Conservation (phyloP, 2,113 vertebrate species). For the Melanerpes formicivorus region DNA sequence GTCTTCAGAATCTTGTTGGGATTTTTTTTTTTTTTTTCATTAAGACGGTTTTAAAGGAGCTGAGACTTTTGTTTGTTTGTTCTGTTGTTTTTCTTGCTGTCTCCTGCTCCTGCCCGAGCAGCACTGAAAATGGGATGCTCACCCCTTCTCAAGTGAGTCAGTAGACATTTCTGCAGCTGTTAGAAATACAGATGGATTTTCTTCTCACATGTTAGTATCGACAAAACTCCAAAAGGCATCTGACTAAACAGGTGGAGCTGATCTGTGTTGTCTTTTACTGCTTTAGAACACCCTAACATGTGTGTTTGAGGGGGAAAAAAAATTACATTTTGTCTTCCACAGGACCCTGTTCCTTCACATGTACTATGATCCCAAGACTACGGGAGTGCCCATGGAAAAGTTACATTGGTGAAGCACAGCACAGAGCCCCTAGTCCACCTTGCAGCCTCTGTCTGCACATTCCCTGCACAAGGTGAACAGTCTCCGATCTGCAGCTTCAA, state of each 20-base stretch:
- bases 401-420: accelerated
- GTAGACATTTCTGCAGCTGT: background rate
- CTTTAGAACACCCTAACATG: background rate
- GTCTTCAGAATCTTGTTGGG: background rate
- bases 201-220: background rate
- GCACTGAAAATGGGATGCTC: background rate
- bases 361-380: background rate
- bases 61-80: background rate
- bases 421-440: background rate
- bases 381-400: background rate
- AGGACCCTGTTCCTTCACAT: background rate
- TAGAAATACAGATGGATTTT: background rate
- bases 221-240: background rate
- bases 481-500: background rate
- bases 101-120: background rate
- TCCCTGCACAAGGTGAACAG: background rate
- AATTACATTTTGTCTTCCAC: background rate
- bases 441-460: accelerated
- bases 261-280: background rate
- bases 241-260: background rate
- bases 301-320: background rate
- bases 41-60: background rate
- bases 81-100: background rate
- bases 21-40: background rate
- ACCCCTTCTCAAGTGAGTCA: background rate